A percentile compares a stretch with the other conserved stretches of the same genome.
Evolutionary conservation across 2,888 invertebrate genomes (phyloP).

Genomic region (Clostera curtula): DNA sequence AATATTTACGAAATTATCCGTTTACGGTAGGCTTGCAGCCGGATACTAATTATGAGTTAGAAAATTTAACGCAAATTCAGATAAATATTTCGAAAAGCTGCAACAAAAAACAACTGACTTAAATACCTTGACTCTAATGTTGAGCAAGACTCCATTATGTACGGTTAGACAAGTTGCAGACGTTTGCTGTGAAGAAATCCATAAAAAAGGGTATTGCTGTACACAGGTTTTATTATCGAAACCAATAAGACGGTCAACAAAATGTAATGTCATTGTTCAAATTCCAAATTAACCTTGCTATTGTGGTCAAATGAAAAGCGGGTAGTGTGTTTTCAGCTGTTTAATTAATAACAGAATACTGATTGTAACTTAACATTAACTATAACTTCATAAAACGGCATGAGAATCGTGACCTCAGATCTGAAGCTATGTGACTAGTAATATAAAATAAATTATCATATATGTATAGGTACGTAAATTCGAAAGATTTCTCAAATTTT

Average conservation of each 20-base stretch:
- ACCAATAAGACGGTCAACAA: conserved; percentile 14
- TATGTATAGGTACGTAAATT: conserved; percentile 24
- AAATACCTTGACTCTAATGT: conserved; percentile 20
- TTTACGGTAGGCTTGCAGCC: conserved; percentile 1
- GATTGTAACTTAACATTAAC: conserved; percentile 26
- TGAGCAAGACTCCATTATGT: conserved; percentile 33
- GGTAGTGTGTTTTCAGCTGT: conserved; percentile 3
- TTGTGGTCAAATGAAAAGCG: conserved; percentile 4
- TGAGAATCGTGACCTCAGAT: conserved; percentile 27
- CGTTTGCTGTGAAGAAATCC: conserved; percentile 26
- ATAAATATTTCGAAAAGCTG: conserved; percentile 12
- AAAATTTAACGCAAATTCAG: conserved; percentile 1
- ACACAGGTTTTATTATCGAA: conserved; percentile 10
- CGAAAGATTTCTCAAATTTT: conserved; percentile 16
- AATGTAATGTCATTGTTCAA: conserved; percentile 8
- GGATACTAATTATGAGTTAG: conserved; percentile 6
- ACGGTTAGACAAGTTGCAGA: conserved; percentile 33
- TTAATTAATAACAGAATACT: conserved; percentile 35
- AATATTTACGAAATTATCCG: too few relatives aligned
- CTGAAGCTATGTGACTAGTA: conserved; percentile 33
- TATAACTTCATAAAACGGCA: conserved; percentile 21
- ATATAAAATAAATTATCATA: conserved; percentile 19
- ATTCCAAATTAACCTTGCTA: conserved; percentile 13
- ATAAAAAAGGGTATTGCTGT: conserved; percentile 14
- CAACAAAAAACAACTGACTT: conserved; percentile 13